Conservation (phyloP, 1,140 invertebrate species). For the Rhopalosiphum padi region DNA sequence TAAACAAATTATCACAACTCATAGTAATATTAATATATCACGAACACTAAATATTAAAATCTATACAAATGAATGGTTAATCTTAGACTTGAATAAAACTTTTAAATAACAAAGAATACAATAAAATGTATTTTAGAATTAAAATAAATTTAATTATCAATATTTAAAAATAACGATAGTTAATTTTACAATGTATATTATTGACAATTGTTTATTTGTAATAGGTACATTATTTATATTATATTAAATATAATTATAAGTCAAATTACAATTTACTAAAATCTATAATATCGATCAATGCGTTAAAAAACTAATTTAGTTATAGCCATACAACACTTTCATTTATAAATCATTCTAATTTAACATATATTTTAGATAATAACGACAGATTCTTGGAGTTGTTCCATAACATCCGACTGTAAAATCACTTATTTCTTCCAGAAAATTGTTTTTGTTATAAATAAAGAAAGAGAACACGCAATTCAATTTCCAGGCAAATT, state of each 20-base stretch:
- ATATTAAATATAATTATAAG: neutral
- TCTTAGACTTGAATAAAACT: neutral
- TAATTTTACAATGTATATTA: neutral
- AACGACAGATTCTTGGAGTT: neutral
- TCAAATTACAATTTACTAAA: neutral
- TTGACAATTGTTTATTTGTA: neutral
- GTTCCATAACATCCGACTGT: neutral
- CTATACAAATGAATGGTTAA: neutral
- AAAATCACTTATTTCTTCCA: neutral
- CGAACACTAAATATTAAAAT: too few species aligned
- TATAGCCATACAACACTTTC: neutral
- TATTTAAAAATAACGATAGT: neutral
- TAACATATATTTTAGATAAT: neutral
- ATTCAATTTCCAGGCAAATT: constrained; percentile 23
- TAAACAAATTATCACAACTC: too few species aligned
- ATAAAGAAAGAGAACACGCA: neutral
- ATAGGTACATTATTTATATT: neutral
- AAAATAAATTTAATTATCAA: too few species aligned
- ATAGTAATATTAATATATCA: too few species aligned
- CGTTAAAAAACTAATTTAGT: neutral
- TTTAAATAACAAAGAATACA: neutral
- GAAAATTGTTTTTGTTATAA: constrained; percentile 28
- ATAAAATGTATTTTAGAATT: too few species aligned
- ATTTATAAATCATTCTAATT: neutral
- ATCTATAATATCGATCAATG: neutral